These are phyloP conservation scores for Delphinus delphis DNA, from an alignment of 2,113 vertebrate species.

Conservation along the genomic window DNA sequence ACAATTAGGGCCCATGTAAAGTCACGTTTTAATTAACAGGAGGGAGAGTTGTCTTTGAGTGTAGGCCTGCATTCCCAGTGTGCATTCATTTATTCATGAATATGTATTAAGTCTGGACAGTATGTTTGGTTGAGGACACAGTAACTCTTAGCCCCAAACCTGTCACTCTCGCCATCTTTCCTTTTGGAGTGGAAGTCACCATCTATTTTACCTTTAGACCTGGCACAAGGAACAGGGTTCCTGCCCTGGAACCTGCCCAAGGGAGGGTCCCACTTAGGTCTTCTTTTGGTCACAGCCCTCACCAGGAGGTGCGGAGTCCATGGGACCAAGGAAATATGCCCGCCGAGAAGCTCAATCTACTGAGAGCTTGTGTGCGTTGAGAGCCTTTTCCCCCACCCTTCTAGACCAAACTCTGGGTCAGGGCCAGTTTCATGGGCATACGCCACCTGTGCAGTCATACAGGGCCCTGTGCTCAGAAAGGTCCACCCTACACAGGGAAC, in stretches of 20 bases:
- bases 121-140: not conserved
- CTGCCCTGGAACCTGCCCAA: not conserved
- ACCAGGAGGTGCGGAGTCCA: not conserved
- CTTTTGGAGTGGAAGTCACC: not conserved
- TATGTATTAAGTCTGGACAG: not conserved
- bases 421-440: not conserved
- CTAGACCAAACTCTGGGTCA: not conserved
- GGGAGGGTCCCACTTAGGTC: not conserved
- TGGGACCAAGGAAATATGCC: not conserved
- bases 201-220: not conserved
- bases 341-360: not conserved
- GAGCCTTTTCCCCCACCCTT: not conserved
- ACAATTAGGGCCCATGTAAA: not conserved
- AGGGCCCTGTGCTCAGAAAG: not conserved
- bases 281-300: not conserved
- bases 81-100: constrained; percentile 8
- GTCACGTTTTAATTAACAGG: not conserved
- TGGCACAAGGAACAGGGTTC: not conserved
- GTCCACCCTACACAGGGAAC: not conserved
- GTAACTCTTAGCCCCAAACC: not conserved
- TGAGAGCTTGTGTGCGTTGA: not conserved
- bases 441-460: not conserved
- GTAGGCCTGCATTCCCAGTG: not conserved
- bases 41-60: not conserved
- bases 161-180: not conserved